Evolutionary conservation across 2,888 invertebrate genomes (phyloP).

Genomic region (Julus scanicus): DNA sequence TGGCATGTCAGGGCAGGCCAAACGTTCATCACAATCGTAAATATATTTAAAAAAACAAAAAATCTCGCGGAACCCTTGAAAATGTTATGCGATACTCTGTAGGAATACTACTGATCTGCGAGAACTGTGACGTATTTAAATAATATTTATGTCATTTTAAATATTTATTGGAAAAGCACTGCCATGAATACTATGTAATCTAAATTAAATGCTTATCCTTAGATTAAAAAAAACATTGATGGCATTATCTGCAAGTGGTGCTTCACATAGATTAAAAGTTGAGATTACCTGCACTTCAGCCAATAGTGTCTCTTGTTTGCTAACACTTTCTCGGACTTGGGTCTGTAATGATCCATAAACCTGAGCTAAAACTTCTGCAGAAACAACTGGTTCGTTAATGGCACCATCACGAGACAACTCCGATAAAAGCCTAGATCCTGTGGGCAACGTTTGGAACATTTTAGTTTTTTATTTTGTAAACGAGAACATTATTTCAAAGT

Average conservation of each 20-base stretch:
- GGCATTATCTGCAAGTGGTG: not conserved
- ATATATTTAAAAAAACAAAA: too few relatives aligned
- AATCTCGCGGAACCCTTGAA: too few relatives aligned
- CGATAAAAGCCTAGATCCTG: conserved; percentile 77
- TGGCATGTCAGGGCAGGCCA: too few relatives aligned
- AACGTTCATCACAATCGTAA: too few relatives aligned
- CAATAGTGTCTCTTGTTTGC: conserved; percentile 77
- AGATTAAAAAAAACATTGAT: not conserved
- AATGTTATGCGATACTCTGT: too few relatives aligned
- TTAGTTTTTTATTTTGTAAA: not conserved
- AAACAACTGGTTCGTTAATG: conserved; percentile 80
- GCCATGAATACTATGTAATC: not conserved
- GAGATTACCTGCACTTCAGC: conserved; percentile 73
- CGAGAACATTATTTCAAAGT: not conserved
- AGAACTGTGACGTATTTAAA: too few relatives aligned
- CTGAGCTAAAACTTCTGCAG: conserved; percentile 78
- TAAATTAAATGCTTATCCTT: not conserved
- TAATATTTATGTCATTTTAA: too few relatives aligned
- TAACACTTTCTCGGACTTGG: conserved; percentile 75
- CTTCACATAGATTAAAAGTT: not conserved
- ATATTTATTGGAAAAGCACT: not conserved
- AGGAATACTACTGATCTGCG: too few relatives aligned
- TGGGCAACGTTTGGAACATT: not conserved
- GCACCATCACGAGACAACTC: conserved; percentile 81
- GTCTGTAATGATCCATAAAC: conserved; percentile 81